Conservation (phyloP, 2,888 invertebrate genomes). For the Rapana venosa region DNA sequence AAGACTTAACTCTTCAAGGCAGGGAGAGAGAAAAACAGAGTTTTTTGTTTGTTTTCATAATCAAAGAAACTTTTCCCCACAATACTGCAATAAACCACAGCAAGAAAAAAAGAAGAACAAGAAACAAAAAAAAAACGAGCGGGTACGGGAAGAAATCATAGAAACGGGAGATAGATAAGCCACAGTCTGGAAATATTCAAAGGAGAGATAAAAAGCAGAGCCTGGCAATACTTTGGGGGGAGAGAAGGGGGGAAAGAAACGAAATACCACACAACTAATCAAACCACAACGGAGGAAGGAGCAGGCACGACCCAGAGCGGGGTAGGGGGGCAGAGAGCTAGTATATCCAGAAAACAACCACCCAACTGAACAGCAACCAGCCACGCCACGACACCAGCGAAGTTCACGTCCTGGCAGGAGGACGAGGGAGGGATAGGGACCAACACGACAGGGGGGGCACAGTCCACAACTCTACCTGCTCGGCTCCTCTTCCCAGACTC, state of each 20-base stretch:
- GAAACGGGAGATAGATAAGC: not conserved
- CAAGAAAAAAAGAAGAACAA: no score
- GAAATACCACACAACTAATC: not conserved
- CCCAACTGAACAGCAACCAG: no score
- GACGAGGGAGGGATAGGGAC: not conserved
- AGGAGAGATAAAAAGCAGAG: not conserved
- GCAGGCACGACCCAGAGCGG: not conserved
- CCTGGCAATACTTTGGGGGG: no score
- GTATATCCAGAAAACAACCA: no score
- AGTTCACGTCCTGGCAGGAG: not conserved
- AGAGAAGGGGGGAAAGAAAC: not conserved
- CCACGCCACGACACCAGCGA: not conserved
- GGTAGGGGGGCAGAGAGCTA: not conserved
- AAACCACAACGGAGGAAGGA: not conserved
- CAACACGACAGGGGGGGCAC: not conserved
- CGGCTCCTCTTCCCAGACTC: constrained; percentile 82
- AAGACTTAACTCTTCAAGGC: no score
- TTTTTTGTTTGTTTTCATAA: no score
- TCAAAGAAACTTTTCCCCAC: no score
- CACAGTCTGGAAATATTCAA: not conserved
- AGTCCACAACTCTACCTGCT: constrained; percentile 83
- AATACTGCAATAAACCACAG: no score
- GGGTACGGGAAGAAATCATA: not conserved
- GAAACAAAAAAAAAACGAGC: not conserved
- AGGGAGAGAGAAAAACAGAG: no score